Conservation (phyloP, 2,113 vertebrate genomes). For the Scomber japonicus region DNA sequence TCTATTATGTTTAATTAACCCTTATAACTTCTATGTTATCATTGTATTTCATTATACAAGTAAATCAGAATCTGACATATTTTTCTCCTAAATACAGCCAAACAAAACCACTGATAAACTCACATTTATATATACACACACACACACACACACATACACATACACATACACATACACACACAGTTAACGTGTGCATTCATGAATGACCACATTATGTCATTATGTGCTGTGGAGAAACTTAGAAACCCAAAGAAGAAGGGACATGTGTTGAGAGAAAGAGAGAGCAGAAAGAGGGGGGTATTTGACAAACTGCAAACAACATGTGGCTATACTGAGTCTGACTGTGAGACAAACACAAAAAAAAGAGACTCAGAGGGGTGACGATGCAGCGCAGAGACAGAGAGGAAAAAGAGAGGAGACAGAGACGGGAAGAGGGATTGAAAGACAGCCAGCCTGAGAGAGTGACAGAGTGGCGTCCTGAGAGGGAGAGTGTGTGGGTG, state of each 20-base stretch:
- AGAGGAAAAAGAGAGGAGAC: slow-evolving; percentile 41
- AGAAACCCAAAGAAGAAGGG: slow-evolving; percentile 17
- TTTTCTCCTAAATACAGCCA: not conserved
- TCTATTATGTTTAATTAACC: not conserved
- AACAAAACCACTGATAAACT: not conserved
- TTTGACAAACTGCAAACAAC: slow-evolving; percentile 66
- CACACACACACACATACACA: slow-evolving; percentile 32
- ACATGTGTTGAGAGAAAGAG: slow-evolving; percentile 35
- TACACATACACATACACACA: not conserved
- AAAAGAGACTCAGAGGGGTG: slow-evolving; percentile 5
- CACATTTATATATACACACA: not conserved
- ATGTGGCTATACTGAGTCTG: slow-evolving; percentile 55
- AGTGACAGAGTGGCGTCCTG: slow-evolving; percentile 74
- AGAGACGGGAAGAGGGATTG: slow-evolving; percentile 64
- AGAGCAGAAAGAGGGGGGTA: slow-evolving; percentile 35
- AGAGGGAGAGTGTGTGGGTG: slow-evolving; percentile 75
- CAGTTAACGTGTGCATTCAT: slow-evolving; percentile 26
- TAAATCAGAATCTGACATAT: not conserved
- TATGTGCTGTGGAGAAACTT: slow-evolving; percentile 25
- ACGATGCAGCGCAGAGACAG: slow-evolving; percentile 24
- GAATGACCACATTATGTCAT: slow-evolving; percentile 43
- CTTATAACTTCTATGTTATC: not conserved
- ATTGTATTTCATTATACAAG: not conserved
- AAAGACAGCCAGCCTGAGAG: slow-evolving; percentile 74
- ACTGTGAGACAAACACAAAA: slow-evolving; percentile 48